These are phyloP conservation scores for Chaitophorus viminalis DNA, from an alignment of 2,888 invertebrate species.

Conservation along the genomic window DNA sequence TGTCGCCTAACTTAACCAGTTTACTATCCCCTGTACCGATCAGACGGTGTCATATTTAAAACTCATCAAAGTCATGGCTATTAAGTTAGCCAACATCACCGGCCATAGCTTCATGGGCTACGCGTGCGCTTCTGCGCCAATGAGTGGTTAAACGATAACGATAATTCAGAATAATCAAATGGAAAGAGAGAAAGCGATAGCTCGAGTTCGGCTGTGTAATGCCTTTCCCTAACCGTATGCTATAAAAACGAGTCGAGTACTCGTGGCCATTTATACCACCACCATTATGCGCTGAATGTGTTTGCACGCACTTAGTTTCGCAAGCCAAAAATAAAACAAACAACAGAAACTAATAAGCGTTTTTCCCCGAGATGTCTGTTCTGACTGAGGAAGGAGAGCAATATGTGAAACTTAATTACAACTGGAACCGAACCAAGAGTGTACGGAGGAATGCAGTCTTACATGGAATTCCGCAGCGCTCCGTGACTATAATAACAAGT, in stretches of 20 bases:
- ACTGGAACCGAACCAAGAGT: slow-evolving; percentile 46
- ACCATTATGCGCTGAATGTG: neutral
- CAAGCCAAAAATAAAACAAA: neutral
- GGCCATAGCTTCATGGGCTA: neutral
- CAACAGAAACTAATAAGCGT: slow-evolving; percentile 1
- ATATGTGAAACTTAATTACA: slow-evolving; percentile 35
- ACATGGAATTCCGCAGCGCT: neutral
- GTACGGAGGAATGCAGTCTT: slow-evolving; percentile 3
- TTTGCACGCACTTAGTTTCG: neutral
- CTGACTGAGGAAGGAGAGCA: neutral
- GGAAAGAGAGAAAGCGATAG: neutral
- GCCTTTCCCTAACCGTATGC: too few relatives aligned
- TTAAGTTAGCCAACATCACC: neutral
- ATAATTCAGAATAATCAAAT: neutral
- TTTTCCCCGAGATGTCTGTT: neutral
- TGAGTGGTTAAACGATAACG: neutral
- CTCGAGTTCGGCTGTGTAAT: too few relatives aligned
- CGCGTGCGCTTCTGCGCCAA: neutral
- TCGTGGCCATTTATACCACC: neutral
- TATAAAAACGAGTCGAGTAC: too few relatives aligned
- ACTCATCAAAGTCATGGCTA: neutral
- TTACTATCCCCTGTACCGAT: neutral
- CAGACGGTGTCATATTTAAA: neutral
- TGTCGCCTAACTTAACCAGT: neutral
- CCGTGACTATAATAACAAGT: slow-evolving; percentile 46